Evolutionary conservation across 1,140 invertebrate genomes (phyloP), one percentile per base, ranked within the genome.

Genomic region (Diorhabda carinulata): DNA sequence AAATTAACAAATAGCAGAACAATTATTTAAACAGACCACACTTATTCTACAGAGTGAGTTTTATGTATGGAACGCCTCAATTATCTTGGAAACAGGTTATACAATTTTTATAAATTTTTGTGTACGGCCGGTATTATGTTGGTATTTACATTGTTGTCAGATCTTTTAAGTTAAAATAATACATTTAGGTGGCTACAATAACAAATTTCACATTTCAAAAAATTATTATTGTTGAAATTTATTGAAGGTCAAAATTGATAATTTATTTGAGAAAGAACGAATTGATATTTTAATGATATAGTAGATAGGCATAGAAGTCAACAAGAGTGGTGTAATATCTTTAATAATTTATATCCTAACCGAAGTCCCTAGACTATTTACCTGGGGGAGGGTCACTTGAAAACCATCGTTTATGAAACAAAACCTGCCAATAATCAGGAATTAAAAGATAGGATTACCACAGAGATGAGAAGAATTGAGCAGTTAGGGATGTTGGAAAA

Each of bases 101-200:
- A 52, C 45, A 9, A 52, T 52, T 5, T 52, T 5, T 25, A 25
- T 25, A 1, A 25, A 25, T 25, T 25, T 25, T 25, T 25, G 25
- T 25, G 25, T 25, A 25, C 25, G 25, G 1, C 25, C 25, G 25
- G 25, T 25, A 25, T 25, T 5, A 52, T 52, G 45, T 1, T 52
- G 45, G 45, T 52, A 52, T 52, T 52, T 52, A 52, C 45, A 52
- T 52, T 52, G 45, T 52, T 52, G 45, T 52, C 45, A 52, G 45
- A 52, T 52, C 2, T 52, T 52, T 47, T 47, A 52, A 52, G 5
- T 52, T 52, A 2, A 52, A 52, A 52, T 52, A 52, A 52, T 52
- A 52, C 45, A 52, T 52, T 52, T 6, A 52, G 45, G 8, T 52
- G 45, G 45, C 5, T 52, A 52, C 45, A 52, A 9, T 52, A 52